Base-by-base conservation (phyloP, 2,888 invertebrate genomes). In the Calliopum simillimum region DNA sequence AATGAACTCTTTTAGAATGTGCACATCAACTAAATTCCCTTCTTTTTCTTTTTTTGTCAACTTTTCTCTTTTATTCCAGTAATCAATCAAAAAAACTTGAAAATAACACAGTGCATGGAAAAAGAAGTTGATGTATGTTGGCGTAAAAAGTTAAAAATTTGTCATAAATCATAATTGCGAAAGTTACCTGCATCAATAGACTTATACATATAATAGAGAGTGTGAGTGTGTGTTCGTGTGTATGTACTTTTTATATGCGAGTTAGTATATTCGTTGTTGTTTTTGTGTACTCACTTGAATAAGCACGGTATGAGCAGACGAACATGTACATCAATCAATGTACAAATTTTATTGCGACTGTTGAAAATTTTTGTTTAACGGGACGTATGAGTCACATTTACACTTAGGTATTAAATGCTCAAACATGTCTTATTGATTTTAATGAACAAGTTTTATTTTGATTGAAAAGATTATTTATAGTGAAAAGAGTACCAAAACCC, bases 161-260 rank as follows among this genome's bases (percentile, higher is more conserved):
- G 64, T 55, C 66, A 66, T 66, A 56, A 66, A 56, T 66, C 56
- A 66, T 66, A 56, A 66, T 56, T 58, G 46, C 56, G 11, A 58
- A 58, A 56, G 56, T 66, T 66, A 66, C 56, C 44, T 53, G 51
- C 51, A 46, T 21, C 23, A 44, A 46, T 44, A 44, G 11, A 61
- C 59, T 5, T 49, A 16, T 12, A n/a, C n/a, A n/a, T n/a, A 49
- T 4, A 16, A 16, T 49, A 6, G 33, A 56, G 33, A 14, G 33
- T 23, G 19, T 55, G 55, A 21, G 49, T 55, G 55, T 23, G 25
- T 16, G 55, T 3, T 2, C 16, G 25, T 25, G 41, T 58, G 41
- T n/a, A 33, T n/a, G 21, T 58, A 4, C n/a, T 14, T 25, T 33
- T 16, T 58, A 16, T n/a, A 3, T 19, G 12, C n/a, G 16, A 8